Percentiles rank a stretch among this genome's conserved stretches.
These are phyloP conservation scores for Tridacna crocea DNA, from an alignment of 2,888 invertebrate species.

Conservation along the genomic window DNA sequence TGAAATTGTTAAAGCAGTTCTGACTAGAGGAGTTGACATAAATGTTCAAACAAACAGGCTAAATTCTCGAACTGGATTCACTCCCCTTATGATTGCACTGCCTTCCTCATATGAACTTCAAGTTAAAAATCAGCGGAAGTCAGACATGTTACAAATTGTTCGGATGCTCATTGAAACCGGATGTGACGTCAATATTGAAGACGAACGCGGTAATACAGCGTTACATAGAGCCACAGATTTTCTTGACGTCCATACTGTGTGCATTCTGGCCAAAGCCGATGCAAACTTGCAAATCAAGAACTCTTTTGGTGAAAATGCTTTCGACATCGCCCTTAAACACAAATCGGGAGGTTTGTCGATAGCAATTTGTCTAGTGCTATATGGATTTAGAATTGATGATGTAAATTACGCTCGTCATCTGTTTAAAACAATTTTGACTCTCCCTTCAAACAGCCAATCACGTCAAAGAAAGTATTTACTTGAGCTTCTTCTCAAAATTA, in stretches of 20 bases:
- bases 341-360: constrained; percentile 46
- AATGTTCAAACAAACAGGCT: constrained; percentile 35
- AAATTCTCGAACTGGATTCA: constrained; percentile 30
- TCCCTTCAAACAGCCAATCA: neutral
- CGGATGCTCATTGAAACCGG: constrained; percentile 48
- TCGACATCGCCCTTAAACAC: constrained; percentile 50
- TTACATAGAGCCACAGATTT: constrained; percentile 54
- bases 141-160: constrained; percentile 51
- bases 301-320: constrained; percentile 48
- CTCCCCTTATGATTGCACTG: constrained; percentile 62
- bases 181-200: constrained; percentile 52
- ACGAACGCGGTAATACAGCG: constrained; percentile 57
- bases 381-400: constrained; percentile 43
- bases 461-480: neutral
- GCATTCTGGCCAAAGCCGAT: constrained; percentile 44
- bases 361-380: constrained; percentile 53
- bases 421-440: neutral
- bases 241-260: constrained; percentile 46
- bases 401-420: constrained; percentile 16
- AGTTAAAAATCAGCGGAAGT: constrained; percentile 39
- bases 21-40: constrained; percentile 49
- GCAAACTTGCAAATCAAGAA: constrained; percentile 53
- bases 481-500: constrained; percentile 6
- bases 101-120: constrained; percentile 52
- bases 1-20: constrained; percentile 31